Conservation (phyloP, 2,113 vertebrate species). For the Takifugu flavidus region DNA sequence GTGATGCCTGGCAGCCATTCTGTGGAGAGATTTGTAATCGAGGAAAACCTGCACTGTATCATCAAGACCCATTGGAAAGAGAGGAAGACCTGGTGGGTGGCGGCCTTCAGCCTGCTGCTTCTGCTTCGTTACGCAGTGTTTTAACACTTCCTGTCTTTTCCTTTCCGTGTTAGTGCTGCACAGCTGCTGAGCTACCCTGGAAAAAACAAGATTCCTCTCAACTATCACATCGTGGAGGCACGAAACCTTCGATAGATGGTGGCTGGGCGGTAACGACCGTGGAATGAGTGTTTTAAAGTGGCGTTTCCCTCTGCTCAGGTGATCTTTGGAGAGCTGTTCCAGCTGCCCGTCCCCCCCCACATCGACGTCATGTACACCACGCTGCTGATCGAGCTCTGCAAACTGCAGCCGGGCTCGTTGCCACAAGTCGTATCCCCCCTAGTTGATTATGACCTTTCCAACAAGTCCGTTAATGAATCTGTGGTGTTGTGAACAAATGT, state of each 20-base stretch:
- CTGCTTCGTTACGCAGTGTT: background rate
- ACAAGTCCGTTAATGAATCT: background rate
- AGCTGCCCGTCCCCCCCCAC: slow-evolving; percentile 86
- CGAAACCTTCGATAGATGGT: background rate
- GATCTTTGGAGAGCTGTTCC: slow-evolving; percentile 93
- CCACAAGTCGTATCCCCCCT: slow-evolving; percentile 97
- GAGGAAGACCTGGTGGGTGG: slow-evolving; percentile 89
- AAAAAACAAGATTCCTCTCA: slow-evolving; percentile 97
- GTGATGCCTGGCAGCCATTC: slow-evolving; percentile 99
- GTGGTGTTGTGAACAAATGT: background rate
- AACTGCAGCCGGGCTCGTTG: slow-evolving; percentile 94
- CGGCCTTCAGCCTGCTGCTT: fast-evolving
- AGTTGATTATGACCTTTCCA: too few species aligned
- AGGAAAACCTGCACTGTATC: slow-evolving; percentile 96
- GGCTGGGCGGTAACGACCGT: background rate
- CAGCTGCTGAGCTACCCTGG: slow-evolving; percentile 96
- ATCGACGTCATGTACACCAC: slow-evolving; percentile 96
- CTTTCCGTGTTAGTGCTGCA: slow-evolving; percentile 79
- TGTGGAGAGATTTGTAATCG: slow-evolving; percentile 94
- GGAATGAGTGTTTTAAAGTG: too few species aligned
- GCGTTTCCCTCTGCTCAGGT: slow-evolving; percentile 72
- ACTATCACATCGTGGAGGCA: slow-evolving; percentile 99
- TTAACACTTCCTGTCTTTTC: slow-evolving; percentile 11
- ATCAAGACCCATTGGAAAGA: slow-evolving; percentile 97
- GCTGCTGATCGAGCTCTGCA: slow-evolving; percentile 96